Evolutionary conservation across 92 coral and sea anemone genomes (phyloP), one percentile per base, ranked within the genome.

Genomic region (Diadumene lineata): DNA sequence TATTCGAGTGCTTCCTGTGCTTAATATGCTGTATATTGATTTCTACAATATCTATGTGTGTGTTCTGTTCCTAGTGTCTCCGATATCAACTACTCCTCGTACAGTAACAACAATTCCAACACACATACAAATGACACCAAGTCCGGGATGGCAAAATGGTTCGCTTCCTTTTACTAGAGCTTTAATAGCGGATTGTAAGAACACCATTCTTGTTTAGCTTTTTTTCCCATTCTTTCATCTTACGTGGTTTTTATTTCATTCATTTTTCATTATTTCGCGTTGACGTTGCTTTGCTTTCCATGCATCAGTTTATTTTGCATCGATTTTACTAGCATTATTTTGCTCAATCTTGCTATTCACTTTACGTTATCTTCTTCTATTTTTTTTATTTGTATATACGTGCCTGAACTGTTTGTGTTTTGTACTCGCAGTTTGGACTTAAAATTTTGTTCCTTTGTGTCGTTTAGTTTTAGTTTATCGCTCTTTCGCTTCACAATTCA

Each of bases 111-210:
- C 79, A 66, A 28, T 28, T 43, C 31, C 68, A 28, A 1, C 2
- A 1, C 68, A 62, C 31, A 62, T 62, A 28, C 1, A 11, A 19
- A 7, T 62, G 43, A 46, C 75, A 51, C 65, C 75, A 31, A 70
- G 64, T 30, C 64, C 75, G 4, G 50, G 31, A n/a, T 24, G 75
- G 31, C 46, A 31, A 21, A 70, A 70, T 70, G 31, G 19, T 17
- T 70, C 75, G 31, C 0, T 0, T 0, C 75, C 75, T 31, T 30
- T 50, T 0, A 70, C 75, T 1, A 70, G 31, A 44, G 75, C 75
- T 23, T 51, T 70, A 22, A 1, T 53, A 64, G 64, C 46, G 18
- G 75, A 70, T 53, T 29, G 75, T 70, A 70, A 70, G 75, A 16
- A 69, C 26, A 7, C 64, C 22, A 17, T 55, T 7, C 64, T 58